These are phyloP conservation scores for Thripadectes ignobilis DNA, from an alignment of 2,797 vertebrate genomes.

Conservation along the genomic window DNA sequence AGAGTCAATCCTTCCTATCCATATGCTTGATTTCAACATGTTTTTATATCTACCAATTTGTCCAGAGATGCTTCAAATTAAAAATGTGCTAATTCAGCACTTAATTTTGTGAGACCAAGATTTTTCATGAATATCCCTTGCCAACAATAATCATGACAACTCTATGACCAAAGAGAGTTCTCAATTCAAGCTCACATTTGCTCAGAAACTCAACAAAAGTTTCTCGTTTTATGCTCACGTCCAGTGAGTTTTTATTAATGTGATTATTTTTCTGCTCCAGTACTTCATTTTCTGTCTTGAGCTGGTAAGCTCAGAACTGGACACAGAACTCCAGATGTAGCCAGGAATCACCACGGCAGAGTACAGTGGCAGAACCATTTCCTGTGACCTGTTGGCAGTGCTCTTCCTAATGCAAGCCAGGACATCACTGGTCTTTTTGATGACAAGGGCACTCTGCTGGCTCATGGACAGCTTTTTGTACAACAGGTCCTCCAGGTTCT, in stretches of 20 bases:
- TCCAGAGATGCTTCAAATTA: neutral
- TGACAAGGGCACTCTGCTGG: neutral
- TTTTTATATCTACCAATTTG: neutral
- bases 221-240: neutral
- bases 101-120: neutral
- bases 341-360: neutral
- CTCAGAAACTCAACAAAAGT: neutral
- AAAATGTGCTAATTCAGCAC: neutral
- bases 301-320: neutral
- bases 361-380: neutral
- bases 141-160: neutral
- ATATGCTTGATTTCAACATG: neutral
- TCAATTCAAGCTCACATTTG: neutral
- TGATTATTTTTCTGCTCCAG: neutral
- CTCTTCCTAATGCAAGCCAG: neutral
- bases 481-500: neutral
- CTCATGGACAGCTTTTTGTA: neutral
- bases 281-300: neutral
- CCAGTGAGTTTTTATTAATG: neutral
- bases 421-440: neutral
- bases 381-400: accelerated
- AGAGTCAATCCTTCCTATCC: neutral
- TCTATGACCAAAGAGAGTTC: neutral
- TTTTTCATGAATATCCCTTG: neutral
- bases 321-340: neutral